These are phyloP conservation scores for Diabrotica undecimpunctata DNA, from an alignment of 1,140 invertebrate species.

Conservation along the genomic window DNA sequence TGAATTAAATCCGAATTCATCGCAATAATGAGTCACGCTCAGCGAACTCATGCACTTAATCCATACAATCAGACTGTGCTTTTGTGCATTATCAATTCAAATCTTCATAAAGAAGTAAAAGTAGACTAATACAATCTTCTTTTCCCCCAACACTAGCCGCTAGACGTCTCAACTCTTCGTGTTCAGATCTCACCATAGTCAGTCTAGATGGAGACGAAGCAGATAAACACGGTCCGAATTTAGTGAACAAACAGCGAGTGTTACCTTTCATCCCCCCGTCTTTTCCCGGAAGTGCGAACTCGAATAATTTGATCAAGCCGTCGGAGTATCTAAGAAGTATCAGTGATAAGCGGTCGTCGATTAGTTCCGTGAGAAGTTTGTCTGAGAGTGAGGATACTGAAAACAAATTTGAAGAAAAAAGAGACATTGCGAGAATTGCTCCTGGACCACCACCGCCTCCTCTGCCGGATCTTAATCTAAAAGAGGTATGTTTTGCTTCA, in stretches of 20 bases:
- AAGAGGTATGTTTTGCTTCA: neutral
- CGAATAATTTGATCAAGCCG: slow-evolving; percentile 82
- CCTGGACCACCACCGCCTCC: slow-evolving; percentile 56
- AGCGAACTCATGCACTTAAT: no score
- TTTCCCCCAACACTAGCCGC: slow-evolving; percentile 36
- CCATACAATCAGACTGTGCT: no score
- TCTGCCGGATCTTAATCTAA: slow-evolving; percentile 45
- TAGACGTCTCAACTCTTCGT: slow-evolving; percentile 43
- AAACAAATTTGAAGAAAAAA: slow-evolving; percentile 20
- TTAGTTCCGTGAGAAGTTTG: slow-evolving; percentile 42
- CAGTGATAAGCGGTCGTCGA: slow-evolving; percentile 57
- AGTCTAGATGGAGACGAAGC: slow-evolving; percentile 42
- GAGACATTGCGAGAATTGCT: neutral
- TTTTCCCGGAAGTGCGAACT: slow-evolving; percentile 66
- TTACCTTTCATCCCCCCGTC: slow-evolving; percentile 85
- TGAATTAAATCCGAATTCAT: no score
- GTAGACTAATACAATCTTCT: neutral
- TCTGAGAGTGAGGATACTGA: slow-evolving; percentile 34
- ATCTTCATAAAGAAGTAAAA: neutral
- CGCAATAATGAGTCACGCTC: no score
- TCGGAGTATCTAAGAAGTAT: slow-evolving; percentile 86
- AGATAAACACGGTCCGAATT: slow-evolving; percentile 50
- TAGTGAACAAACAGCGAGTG: slow-evolving; percentile 76
- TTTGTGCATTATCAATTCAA: no score
- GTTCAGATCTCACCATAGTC: slow-evolving; percentile 46